Evolutionary conservation across 2,113 vertebrate genomes (phyloP).

Genomic region (Sterna hirundo): DNA sequence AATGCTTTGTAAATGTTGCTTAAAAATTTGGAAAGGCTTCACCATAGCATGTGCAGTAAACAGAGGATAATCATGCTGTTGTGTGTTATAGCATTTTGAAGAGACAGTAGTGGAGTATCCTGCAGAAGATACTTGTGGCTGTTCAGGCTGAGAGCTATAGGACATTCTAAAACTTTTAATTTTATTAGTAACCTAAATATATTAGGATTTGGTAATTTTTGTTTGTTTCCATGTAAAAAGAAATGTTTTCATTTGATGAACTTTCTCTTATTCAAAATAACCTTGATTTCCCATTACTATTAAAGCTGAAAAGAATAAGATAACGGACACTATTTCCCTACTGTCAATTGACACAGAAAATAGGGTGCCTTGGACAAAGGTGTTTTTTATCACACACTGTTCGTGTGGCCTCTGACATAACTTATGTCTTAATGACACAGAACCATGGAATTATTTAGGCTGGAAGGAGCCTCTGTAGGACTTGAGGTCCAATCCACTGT

Average conservation of each 20-base stretch:
- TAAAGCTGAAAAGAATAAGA: not conserved
- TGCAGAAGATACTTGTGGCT: not conserved
- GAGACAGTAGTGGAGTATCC: not conserved
- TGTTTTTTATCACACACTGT: accelerated
- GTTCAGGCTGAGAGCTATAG: not conserved
- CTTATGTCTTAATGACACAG: not conserved
- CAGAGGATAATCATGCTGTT: not conserved
- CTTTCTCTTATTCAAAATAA: not conserved
- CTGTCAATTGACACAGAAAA: not conserved
- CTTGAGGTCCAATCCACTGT: not conserved
- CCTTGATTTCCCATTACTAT: not conserved
- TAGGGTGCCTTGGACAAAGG: not conserved
- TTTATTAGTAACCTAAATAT: not conserved
- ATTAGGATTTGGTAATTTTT: not conserved
- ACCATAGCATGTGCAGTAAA: not conserved
- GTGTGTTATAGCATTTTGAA: not conserved
- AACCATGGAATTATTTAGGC: not conserved
- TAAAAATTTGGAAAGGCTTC: not conserved
- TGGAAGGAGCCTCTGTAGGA: not conserved
- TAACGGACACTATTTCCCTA: not conserved
- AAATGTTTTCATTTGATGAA: not conserved
- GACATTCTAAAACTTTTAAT: not conserved
- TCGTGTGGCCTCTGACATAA: not conserved
- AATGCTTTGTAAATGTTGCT: not conserved
- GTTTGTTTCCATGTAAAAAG: not conserved